phyloP scores from a whole-genome alignment of 1,140 invertebrate genomes.

The Schmidtea mediterranea region DNA sequence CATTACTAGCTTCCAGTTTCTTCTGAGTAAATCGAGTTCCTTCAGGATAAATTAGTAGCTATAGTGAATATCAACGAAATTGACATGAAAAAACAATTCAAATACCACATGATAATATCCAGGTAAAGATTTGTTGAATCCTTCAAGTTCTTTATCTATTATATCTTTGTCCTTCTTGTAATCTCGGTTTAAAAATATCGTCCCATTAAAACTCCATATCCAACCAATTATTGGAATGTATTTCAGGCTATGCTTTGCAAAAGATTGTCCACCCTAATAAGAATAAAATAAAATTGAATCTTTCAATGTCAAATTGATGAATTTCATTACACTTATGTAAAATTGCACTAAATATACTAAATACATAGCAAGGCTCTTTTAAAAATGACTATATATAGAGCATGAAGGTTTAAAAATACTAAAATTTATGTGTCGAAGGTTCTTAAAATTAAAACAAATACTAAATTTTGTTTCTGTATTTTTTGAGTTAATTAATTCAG shows the following conservation, averaged over 20 bases:
- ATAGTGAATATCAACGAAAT: too few species aligned
- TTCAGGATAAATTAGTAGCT: conserved; percentile 69
- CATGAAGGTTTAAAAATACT: too few species aligned
- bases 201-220: conserved; percentile 73
- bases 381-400: too few species aligned
- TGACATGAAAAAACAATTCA: conserved; percentile 11
- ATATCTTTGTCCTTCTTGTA: conserved; percentile 59
- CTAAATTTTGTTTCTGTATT: too few species aligned
- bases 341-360: too few species aligned
- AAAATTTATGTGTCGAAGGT: too few species aligned
- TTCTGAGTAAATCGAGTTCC: conserved; percentile 63
- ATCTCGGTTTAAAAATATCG: conserved; percentile 62
- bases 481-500: too few species aligned
- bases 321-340: too few species aligned
- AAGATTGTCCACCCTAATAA: conserved; percentile 65
- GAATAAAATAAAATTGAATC: conserved; percentile 8
- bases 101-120: conserved; percentile 12
- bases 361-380: too few species aligned
- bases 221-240: conserved; percentile 75
- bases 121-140: conserved; percentile 11
- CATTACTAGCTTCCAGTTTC: conserved; percentile 57
- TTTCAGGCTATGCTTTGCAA: conserved; percentile 63
- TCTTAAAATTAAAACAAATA: too few species aligned
- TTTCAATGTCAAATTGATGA: too few species aligned
- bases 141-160: conserved; percentile 26